Evolutionary conservation across 2,797 vertebrate species (phyloP).

Genomic region (Sebastolobus altivelis): DNA sequence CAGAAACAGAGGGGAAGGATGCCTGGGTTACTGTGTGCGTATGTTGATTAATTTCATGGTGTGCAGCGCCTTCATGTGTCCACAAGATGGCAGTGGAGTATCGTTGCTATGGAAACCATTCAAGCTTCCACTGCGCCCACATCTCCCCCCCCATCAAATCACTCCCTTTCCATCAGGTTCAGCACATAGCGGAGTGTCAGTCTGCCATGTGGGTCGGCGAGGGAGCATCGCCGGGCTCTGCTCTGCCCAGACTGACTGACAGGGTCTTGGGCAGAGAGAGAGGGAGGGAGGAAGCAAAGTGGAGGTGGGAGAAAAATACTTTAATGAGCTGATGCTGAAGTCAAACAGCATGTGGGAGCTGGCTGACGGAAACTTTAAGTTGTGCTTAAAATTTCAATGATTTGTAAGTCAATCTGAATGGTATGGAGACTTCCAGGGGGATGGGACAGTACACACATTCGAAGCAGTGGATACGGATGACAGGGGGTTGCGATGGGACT

Average conservation of each 20-base stretch:
- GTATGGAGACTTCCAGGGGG: slow-evolving; percentile 18
- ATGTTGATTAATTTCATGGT: neutral
- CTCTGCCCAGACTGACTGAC: slow-evolving; percentile 37
- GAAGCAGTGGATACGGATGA: slow-evolving; percentile 36
- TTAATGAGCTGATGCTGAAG: slow-evolving; percentile 43
- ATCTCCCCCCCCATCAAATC: slow-evolving; percentile 18
- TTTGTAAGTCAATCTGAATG: slow-evolving; percentile 12
- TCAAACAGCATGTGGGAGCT: slow-evolving; percentile 35
- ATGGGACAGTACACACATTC: slow-evolving; percentile 42
- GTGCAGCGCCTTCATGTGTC: slow-evolving; percentile 47
- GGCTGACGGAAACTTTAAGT: slow-evolving; percentile 39
- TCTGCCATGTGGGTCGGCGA: slow-evolving; percentile 52
- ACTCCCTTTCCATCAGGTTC: slow-evolving; percentile 36
- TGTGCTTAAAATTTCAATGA: slow-evolving; percentile 41
- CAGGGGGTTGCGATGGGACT: slow-evolving; percentile 10
- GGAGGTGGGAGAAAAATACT: slow-evolving; percentile 19
- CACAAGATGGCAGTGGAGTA: slow-evolving; percentile 76
- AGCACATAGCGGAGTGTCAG: slow-evolving; percentile 45
- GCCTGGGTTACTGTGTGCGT: neutral
- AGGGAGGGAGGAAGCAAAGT: slow-evolving; percentile 7
- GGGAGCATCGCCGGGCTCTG: neutral
- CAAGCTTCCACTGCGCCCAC: slow-evolving; percentile 22
- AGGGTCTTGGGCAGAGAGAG: slow-evolving; percentile 2
- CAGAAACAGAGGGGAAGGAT: slow-evolving; percentile 23
- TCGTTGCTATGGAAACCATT: slow-evolving; percentile 76